Evolutionary conservation across 2,888 invertebrate genomes (phyloP).

Genomic region (Gerris lacustris): DNA sequence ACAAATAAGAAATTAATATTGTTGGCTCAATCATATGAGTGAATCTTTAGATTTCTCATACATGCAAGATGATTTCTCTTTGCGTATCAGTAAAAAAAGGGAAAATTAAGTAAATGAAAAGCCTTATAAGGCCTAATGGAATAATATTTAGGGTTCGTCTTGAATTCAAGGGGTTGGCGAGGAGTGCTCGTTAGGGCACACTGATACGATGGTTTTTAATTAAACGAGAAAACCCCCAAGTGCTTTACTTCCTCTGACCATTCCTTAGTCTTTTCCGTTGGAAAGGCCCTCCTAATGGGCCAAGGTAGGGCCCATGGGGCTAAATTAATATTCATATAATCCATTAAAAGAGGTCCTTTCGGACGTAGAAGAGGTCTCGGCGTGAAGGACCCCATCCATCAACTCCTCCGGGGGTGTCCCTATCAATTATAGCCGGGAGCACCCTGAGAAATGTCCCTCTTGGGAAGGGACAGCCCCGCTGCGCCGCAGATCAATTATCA

Average conservation of each 20-base stretch:
- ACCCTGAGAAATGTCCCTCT: not conserved
- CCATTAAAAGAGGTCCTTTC: not conserved
- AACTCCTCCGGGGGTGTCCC: not conserved
- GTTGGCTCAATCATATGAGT: no score
- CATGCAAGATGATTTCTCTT: no score
- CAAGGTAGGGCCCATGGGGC: not conserved
- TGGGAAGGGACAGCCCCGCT: not conserved
- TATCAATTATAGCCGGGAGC: not conserved
- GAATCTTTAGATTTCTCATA: no score
- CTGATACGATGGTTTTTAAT: not conserved
- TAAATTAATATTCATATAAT: slow-evolving; percentile 5
- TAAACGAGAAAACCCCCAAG: not conserved
- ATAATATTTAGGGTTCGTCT: no score
- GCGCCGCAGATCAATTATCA: not conserved
- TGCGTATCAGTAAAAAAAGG: no score
- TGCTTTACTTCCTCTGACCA: not conserved
- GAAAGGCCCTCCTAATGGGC: not conserved
- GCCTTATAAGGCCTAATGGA: no score
- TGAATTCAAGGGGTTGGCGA: no score
- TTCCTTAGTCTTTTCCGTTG: not conserved
- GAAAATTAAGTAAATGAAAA: no score
- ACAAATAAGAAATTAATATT: no score
- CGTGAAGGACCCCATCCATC: not conserved
- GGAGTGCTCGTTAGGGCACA: no score
- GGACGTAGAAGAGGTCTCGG: not conserved